A percentile compares a stretch with the other conserved stretches of the same genome.
phyloP scores from a whole-genome alignment of 2,888 invertebrate species.

The Automeris io region DNA sequence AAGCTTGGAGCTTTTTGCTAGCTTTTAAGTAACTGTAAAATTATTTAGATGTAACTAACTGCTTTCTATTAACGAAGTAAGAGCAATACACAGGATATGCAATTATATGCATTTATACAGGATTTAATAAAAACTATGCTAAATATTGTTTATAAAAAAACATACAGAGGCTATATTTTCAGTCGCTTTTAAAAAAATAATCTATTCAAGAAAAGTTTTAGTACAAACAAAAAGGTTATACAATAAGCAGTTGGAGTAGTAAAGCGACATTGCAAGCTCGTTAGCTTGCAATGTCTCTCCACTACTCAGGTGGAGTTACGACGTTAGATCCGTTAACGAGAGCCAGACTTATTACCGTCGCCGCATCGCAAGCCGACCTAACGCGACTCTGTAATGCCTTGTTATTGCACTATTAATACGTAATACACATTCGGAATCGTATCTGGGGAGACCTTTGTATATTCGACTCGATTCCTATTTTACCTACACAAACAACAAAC shows the following conservation, averaged over 20 bases:
- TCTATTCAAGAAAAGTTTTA: background rate
- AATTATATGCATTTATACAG: too few species aligned
- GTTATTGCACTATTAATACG: conserved; percentile 35
- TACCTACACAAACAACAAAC: too few species aligned
- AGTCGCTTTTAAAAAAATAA: background rate
- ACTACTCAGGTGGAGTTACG: conserved; percentile 29
- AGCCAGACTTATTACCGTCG: conserved; percentile 40
- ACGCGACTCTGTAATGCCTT: conserved; percentile 34
- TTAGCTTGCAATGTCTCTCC: conserved; percentile 37
- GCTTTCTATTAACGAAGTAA: too few species aligned
- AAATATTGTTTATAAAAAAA: too few species aligned
- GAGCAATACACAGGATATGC: too few species aligned
- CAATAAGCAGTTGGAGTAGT: conserved; percentile 4
- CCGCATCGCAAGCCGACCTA: conserved; percentile 26
- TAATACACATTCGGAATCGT: background rate
- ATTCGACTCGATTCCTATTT: background rate
- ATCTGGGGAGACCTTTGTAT: background rate
- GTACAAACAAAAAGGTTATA: conserved; percentile 4
- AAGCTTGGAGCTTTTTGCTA: too few species aligned
- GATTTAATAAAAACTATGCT: too few species aligned
- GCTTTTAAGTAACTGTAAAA: too few species aligned
- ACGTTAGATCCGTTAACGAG: conserved; percentile 44
- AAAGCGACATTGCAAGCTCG: conserved; percentile 27
- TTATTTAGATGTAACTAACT: too few species aligned
- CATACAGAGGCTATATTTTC: too few species aligned